These are phyloP conservation scores for Numenius arquata DNA, from an alignment of 2,113 vertebrate genomes.

Conservation along the genomic window DNA sequence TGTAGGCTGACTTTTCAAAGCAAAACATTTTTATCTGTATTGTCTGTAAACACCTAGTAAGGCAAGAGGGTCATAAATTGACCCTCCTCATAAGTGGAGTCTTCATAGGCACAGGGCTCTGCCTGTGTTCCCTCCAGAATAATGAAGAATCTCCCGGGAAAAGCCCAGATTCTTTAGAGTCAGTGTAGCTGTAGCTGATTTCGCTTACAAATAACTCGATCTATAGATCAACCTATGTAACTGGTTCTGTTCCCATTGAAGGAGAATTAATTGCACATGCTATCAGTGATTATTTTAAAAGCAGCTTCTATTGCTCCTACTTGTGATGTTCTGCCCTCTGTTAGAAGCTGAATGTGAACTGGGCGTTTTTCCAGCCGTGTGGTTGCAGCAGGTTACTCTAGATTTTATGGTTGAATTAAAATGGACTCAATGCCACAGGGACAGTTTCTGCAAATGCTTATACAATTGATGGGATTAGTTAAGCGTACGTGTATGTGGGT, in stretches of 20 bases:
- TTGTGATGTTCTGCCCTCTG: not conserved
- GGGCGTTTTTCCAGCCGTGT: not conserved
- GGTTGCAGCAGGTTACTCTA: not conserved
- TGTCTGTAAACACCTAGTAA: not conserved
- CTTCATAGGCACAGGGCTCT: not conserved
- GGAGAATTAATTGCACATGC: not conserved
- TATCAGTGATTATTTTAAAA: not conserved
- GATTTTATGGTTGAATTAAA: conserved; percentile 6
- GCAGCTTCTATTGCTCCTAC: not conserved
- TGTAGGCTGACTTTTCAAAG: not conserved
- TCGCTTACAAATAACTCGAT: not conserved
- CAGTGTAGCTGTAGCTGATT: not conserved
- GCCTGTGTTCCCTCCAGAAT: not conserved
- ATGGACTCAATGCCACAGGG: not conserved
- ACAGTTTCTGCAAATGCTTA: not conserved
- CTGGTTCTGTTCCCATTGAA: not conserved
- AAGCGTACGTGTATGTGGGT: rapidly evolving
- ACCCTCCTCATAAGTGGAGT: not conserved
- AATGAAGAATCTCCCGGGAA: not conserved
- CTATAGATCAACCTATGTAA: not conserved
- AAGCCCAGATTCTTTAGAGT: not conserved
- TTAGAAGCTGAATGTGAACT: not conserved
- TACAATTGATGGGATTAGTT: not conserved
- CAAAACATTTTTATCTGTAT: not conserved
- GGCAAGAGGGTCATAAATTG: not conserved